phyloP scores from a whole-genome alignment of 2,888 invertebrate species.

The Drosophila tanythrix region DNA sequence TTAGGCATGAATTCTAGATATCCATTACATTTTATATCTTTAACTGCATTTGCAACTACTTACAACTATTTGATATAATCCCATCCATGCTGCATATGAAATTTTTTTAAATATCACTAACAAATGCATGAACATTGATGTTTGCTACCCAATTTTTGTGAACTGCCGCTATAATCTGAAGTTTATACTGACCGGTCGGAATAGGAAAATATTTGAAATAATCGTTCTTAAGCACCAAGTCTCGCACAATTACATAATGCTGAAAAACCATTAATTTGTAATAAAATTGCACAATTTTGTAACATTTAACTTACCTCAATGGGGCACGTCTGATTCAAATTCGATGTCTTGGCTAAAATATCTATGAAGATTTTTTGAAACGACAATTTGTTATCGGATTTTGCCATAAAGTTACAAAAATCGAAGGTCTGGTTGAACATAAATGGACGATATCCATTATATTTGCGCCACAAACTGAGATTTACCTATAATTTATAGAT shows the following conservation, averaged over 20 bases:
- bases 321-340: conserved; percentile 49
- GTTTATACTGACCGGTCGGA: conserved; percentile 39
- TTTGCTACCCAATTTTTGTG: conserved; percentile 14
- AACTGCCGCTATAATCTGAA: conserved; percentile 1
- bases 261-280: neutral
- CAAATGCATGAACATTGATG: neutral
- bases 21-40: neutral
- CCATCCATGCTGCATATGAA: neutral
- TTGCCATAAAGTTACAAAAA: conserved; percentile 25
- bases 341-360: neutral
- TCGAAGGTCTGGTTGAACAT: conserved; percentile 38
- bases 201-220: conserved; percentile 18
- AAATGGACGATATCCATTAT: conserved; percentile 40
- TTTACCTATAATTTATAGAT: conserved; percentile 18
- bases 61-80: neutral
- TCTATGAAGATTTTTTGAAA: conserved; percentile 12
- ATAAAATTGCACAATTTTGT: neutral
- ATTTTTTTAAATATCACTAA: neutral
- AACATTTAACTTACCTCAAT: conserved; percentile 20
- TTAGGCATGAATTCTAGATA: conserved; percentile 2
- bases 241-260: conserved; percentile 22
- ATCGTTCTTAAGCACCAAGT: conserved; percentile 23
- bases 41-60: neutral
- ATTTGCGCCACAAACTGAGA: conserved; percentile 39
- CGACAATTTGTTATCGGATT: neutral